These are phyloP conservation scores for Alouatta caraya DNA, from an alignment of 2,797 vertebrate genomes.

Conservation along the genomic window DNA sequence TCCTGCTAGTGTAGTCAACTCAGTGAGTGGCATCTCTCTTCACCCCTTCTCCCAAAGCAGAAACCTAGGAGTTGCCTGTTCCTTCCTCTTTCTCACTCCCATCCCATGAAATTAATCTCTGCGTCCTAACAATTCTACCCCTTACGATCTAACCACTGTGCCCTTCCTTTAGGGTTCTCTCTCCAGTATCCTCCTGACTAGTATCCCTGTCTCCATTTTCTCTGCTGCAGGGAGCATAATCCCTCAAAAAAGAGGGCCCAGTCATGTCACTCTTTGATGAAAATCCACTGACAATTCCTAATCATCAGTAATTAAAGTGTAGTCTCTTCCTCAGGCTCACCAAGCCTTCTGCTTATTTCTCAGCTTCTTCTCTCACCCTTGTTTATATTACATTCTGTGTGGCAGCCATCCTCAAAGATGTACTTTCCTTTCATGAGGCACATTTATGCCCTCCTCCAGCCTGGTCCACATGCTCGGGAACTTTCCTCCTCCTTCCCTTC, in stretches of 20 bases:
- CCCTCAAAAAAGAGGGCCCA: background rate
- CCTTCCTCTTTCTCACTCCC: background rate
- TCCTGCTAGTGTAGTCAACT: background rate
- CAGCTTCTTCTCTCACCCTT: background rate
- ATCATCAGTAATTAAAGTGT: background rate
- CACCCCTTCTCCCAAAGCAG: background rate
- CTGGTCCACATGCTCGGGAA: too few relatives aligned
- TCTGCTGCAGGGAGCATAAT: background rate
- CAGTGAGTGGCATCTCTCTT: background rate
- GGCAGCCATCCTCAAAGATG: background rate
- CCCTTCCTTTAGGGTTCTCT: background rate
- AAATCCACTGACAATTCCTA: background rate
- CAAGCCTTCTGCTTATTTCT: background rate
- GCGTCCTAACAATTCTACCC: accelerated
- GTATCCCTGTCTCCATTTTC: background rate
- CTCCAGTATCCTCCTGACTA: background rate
- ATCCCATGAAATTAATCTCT: background rate
- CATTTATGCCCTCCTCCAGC: background rate
- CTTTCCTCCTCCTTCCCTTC: background rate
- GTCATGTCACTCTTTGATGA: background rate
- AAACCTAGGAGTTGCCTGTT: background rate
- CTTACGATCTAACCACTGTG: background rate
- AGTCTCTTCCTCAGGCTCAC: background rate
- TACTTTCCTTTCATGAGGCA: background rate
- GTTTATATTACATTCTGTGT: background rate